These are phyloP conservation scores for Cygnus buccinator DNA, from an alignment of 2,113 vertebrate species.

Conservation along the genomic window DNA sequence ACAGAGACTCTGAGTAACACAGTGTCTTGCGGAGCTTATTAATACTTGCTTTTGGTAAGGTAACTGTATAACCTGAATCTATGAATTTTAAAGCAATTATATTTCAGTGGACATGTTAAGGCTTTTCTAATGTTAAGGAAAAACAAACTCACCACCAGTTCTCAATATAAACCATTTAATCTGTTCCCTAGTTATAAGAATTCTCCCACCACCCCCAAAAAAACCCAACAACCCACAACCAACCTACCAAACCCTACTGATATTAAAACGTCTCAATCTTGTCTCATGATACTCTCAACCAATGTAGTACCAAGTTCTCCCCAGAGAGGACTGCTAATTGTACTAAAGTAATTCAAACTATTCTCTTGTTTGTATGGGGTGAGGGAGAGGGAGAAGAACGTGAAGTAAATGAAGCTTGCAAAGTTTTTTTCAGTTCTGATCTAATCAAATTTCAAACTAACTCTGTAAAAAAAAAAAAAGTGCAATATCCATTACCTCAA, in stretches of 20 bases:
- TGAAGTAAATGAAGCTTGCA: neutral
- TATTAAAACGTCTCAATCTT: neutral
- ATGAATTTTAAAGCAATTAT: neutral
- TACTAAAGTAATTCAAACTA: neutral
- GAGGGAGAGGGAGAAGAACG: no score
- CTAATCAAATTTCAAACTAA: neutral
- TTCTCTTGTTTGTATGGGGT: neutral
- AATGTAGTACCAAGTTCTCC: neutral
- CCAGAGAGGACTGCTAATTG: neutral
- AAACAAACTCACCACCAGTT: neutral
- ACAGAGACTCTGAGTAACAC: neutral
- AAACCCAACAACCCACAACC: no score
- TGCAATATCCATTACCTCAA: neutral
- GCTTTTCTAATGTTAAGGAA: neutral
- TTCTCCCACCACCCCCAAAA: no score
- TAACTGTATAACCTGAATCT: neutral
- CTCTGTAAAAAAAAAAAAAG: neutral
- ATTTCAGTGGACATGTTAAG: neutral
- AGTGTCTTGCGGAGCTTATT: neutral
- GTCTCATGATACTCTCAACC: neutral
- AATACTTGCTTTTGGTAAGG: neutral
- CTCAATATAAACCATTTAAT: neutral
- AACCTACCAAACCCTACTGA: no score
- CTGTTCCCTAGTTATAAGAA: neutral
- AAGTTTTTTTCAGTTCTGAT: neutral